Evolutionary conservation across 2,113 vertebrate species (phyloP).

Genomic region (Sclerurus mexicanus): DNA sequence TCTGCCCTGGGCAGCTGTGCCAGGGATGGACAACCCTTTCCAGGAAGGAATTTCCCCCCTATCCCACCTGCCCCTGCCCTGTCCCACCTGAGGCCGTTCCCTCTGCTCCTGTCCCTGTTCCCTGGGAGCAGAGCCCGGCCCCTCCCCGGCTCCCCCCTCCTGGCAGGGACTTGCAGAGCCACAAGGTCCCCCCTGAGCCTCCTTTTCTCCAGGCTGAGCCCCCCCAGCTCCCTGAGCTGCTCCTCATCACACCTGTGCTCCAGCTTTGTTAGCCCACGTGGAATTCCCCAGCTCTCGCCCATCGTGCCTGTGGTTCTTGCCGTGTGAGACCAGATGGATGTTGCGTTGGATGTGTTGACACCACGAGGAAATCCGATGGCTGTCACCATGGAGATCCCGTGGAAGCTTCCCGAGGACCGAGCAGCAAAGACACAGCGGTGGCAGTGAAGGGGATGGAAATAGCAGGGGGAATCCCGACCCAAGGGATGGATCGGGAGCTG

Average conservation of each 20-base stretch:
- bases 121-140: not conserved
- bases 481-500: not conserved
- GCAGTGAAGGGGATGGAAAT: not conserved
- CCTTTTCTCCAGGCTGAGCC: not conserved
- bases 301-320: not conserved
- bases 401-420: not conserved
- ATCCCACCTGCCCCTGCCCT: not conserved
- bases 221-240: not conserved
- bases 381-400: not conserved
- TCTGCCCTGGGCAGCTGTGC: not conserved
- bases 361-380: not conserved
- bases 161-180: not conserved
- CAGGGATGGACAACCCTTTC: not conserved
- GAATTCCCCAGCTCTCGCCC: not conserved
- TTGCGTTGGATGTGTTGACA: not conserved
- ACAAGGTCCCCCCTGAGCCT: not conserved
- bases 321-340: not conserved
- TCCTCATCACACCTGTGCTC: not conserved
- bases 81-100: not conserved
- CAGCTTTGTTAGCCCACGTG: rapidly evolving
- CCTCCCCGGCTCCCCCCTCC: not conserved
- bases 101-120: not conserved
- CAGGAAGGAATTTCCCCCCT: not conserved
- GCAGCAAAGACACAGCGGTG: not conserved
- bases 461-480: not conserved